Evolutionary conservation across 2,797 vertebrate genomes (phyloP).

Genomic region (Eospalax fontanierii): DNA sequence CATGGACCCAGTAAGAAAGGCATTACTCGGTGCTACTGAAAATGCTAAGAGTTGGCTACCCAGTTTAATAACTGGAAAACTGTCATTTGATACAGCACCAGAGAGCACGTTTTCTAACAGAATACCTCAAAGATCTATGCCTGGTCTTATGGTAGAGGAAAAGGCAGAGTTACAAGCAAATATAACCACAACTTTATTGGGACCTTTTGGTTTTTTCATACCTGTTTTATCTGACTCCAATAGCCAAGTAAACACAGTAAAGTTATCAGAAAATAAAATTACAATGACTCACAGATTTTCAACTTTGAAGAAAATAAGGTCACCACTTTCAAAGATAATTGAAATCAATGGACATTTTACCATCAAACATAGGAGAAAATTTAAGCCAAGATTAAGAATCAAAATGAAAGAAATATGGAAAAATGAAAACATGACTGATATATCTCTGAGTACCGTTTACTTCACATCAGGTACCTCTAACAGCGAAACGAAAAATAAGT

Average conservation of each 20-base stretch:
- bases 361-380: neutral
- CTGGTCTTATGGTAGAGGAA: neutral
- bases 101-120: neutral
- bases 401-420: neutral
- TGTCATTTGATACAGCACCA: neutral
- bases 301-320: constrained; percentile 23
- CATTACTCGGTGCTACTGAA: neutral
- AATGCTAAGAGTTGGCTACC: neutral
- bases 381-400: constrained; percentile 19
- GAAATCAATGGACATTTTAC: neutral
- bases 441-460: neutral
- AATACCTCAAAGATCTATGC: neutral
- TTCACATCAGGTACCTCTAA: neutral
- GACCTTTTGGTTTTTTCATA: neutral
- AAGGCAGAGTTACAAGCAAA: neutral
- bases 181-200: neutral
- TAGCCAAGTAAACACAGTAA: no score
- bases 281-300: neutral
- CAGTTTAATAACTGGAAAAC: neutral
- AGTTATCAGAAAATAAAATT: constrained; percentile 20
- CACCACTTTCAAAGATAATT: constrained; percentile 31
- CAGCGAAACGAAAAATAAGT: neutral
- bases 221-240: no score
- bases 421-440: neutral
- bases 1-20: neutral